These are phyloP conservation scores for Actenoides hombroni DNA, from an alignment of 2,113 vertebrate species.

Conservation along the genomic window DNA sequence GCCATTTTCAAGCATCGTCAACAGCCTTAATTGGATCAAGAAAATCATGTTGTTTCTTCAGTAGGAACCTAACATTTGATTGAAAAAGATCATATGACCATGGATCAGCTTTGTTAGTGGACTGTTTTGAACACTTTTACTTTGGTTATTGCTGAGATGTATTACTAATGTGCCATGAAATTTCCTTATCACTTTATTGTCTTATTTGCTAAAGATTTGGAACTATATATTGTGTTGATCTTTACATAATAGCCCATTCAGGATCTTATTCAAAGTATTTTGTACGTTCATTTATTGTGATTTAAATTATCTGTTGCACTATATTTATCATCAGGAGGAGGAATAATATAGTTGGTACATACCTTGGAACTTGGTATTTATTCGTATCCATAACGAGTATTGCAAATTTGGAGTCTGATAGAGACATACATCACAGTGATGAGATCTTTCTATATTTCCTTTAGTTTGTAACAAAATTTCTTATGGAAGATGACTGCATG, in stretches of 20 bases:
- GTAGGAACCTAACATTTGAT: rapidly evolving
- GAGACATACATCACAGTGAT: neutral
- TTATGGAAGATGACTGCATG: neutral
- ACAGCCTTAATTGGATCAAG: neutral
- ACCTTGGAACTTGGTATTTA: neutral
- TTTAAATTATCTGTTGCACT: neutral
- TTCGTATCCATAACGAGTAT: neutral
- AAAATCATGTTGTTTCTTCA: neutral
- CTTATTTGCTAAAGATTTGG: neutral
- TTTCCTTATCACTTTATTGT: neutral
- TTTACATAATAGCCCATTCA: neutral
- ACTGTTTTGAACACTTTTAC: neutral
- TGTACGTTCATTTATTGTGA: neutral
- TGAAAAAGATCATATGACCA: neutral
- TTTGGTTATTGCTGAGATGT: neutral
- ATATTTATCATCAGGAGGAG: neutral
- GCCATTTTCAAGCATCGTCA: neutral
- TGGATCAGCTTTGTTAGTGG: neutral
- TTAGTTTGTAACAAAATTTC: neutral
- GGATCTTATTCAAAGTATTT: conserved; percentile 1
- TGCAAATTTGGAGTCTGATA: neutral
- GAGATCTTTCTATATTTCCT: neutral
- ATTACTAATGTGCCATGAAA: neutral
- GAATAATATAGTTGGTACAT: neutral
- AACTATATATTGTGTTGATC: neutral